Evolutionary conservation across 2,888 invertebrate genomes (phyloP), one percentile per base, ranked within the genome.

Genomic region (Drosophila mimetica): DNA sequence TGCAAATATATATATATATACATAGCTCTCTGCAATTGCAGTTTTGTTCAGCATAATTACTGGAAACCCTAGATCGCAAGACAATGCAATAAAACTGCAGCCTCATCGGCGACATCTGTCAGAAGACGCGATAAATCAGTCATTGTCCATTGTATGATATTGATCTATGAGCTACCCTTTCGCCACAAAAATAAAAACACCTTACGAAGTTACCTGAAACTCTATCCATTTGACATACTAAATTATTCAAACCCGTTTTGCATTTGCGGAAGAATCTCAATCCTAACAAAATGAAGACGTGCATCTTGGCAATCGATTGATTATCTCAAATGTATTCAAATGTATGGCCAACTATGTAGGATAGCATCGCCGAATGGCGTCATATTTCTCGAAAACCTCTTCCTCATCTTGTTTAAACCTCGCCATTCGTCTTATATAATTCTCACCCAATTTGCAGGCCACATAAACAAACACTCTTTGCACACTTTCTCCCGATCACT

Each of bases 11-110:
- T 8, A 11, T 30, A 3, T 25, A 7, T 6, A 25, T 7, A 6
- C 5, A 11, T 50, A 48, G 50, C 28, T 57, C 28, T 55, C 50
- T 67, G 71, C 14, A 65, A 65, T 37, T 46, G 46, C 51, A 39
- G 39, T 47, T 65, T 60, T 50, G 69, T 48, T 63, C 18, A 80
- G 75, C 78, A 77, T 77, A 76, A 78, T 73, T 74, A 57, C 60
- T 57, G 28, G 48, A 72, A 44, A 47, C 60, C 44, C 58, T 44
- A 41, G 54, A 61, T 60, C 39, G 42, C 37, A 41, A 48, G 36
- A 59, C 34, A 64, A 51, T 65, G 20, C 42, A 20, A 44, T 28
- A n/a, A 8, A 39, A 11, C 30, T 37, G 50, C 51, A 57, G 22
- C 44, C 25, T 44, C 44, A 28, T n/a, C 32, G 6, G 25, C 42